phyloP scores from a whole-genome alignment of 2,113 vertebrate species.

The Anas platyrhynchos region DNA sequence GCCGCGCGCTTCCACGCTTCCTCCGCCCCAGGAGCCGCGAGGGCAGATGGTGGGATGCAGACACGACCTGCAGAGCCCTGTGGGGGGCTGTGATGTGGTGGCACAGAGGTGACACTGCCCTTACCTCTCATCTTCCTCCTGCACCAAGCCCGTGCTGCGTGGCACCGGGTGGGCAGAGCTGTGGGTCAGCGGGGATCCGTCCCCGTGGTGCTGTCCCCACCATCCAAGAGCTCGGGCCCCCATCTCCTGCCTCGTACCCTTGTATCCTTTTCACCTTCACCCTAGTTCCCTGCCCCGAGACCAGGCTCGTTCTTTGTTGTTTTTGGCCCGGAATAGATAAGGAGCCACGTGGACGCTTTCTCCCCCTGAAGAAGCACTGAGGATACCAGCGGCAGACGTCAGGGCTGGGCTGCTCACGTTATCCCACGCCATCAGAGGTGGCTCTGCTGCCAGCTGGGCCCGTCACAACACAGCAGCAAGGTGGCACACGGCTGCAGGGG shows the following conservation, averaged over 20 bases:
- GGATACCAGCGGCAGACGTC: neutral
- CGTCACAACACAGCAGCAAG: neutral
- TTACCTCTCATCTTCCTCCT: neutral
- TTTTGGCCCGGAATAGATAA: conserved; percentile 43
- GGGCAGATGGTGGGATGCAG: conserved; percentile 40
- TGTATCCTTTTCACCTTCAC: conserved; percentile 6
- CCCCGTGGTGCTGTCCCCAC: neutral
- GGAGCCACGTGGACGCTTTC: neutral
- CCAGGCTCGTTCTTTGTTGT: conserved; percentile 30
- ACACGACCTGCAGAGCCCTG: neutral
- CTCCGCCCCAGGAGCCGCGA: neutral
- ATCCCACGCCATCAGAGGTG: neutral
- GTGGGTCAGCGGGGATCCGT: neutral
- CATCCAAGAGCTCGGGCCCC: neutral
- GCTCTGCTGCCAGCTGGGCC: neutral
- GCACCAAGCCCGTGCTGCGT: fast-evolving
- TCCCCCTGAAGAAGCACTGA: neutral
- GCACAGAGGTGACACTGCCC: neutral
- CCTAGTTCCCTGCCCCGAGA: neutral
- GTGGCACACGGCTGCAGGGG: neutral
- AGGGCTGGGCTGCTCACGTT: neutral
- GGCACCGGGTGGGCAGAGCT: neutral
- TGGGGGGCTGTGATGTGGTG: too few relatives aligned
- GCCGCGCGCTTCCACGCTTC: conserved; percentile 58
- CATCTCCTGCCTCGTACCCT: neutral